Base-by-base conservation (phyloP, 1,140 invertebrate genomes). In the Drosophila dunni region DNA sequence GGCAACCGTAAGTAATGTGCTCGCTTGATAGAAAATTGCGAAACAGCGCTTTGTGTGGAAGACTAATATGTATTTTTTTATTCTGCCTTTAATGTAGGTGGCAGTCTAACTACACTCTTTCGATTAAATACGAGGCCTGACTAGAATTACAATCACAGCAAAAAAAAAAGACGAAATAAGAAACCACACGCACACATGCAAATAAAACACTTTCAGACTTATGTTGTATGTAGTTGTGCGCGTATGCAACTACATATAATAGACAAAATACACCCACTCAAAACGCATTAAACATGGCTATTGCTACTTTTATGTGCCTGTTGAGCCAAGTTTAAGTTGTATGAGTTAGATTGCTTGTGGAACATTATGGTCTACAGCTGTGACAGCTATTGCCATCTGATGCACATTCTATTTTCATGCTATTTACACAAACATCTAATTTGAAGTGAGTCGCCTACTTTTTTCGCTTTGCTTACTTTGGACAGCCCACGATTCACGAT, bases 41-140 rank as follows among this genome's bases (percentile, higher is more conserved):
- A 20, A 20, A 20, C 17, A 20, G 17, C 17, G 1, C 17, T n/a
- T n/a, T n/a, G n/a, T n/a, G n/a, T n/a, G n/a, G n/a, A n/a, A n/a
- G n/a, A n/a, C n/a, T 20, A 2, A 20, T 20, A 2, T 20, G 17
- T 20, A 20, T 20, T 20, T 20, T 20, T 20, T 20, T 20, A 20
- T 20, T 20, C 17, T 20, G 17, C 17, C 17, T 20, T 20, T 1
- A 33, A 33, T 46, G 13, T 42, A 44, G 70, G 15, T 48, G 57
- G 13, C 48, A 61, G 54, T 56, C 68, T 63, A 63, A 45, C 45
- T 51, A 53, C 17, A 56, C 62, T 76, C 66, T 79, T 79, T 76
- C 76, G 76, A 79, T 76, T 79, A 73, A 79, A 79, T 67, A 57
- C 54, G 58, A 71, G 17, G 17, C 17, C 17, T 24, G 57, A 56